A percentile compares a stretch with the other conserved stretches of the same genome.
phyloP scores from a whole-genome alignment of 2,113 vertebrate species.

The Peromyscus maniculatus region DNA sequence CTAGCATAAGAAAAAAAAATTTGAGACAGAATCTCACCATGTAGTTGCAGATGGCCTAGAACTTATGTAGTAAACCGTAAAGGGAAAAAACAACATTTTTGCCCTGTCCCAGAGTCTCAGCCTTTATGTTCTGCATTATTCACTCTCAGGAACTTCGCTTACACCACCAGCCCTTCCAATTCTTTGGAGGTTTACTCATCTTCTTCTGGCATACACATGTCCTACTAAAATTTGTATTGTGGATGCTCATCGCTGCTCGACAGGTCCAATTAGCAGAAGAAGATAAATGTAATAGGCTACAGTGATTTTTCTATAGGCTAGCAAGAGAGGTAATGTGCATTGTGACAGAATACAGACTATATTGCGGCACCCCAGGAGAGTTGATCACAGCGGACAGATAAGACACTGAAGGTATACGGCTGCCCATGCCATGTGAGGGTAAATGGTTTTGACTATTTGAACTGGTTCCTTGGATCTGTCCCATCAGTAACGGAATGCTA shows the following conservation, averaged over 20 bases:
- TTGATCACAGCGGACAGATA: not conserved
- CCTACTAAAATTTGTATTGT: conserved; percentile 25
- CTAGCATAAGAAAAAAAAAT: not conserved
- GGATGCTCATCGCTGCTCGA: not conserved
- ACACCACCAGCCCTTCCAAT: not conserved
- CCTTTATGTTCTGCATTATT: not conserved
- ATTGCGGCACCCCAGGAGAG: not conserved
- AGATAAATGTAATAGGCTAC: not conserved
- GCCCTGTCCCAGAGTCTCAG: not conserved
- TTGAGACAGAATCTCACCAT: not conserved
- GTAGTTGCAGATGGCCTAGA: not conserved
- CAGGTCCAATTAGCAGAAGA: conserved; percentile 25
- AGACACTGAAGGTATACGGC: not conserved
- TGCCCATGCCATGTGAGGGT: not conserved
- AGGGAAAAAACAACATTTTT: not conserved
- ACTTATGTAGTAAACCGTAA: not conserved
- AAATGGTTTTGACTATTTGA: conserved; percentile 21
- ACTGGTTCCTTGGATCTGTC: not conserved
- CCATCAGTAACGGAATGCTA: not conserved
- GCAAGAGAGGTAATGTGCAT: not conserved
- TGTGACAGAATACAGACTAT: not conserved
- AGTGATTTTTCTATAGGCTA: conserved; percentile 42
- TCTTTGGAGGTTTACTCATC: conserved; percentile 4
- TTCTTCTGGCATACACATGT: not conserved
- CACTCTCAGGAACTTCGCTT: conserved; percentile 7